Conservation (phyloP, 2,113 vertebrate species). For the Petromus typicus region DNA sequence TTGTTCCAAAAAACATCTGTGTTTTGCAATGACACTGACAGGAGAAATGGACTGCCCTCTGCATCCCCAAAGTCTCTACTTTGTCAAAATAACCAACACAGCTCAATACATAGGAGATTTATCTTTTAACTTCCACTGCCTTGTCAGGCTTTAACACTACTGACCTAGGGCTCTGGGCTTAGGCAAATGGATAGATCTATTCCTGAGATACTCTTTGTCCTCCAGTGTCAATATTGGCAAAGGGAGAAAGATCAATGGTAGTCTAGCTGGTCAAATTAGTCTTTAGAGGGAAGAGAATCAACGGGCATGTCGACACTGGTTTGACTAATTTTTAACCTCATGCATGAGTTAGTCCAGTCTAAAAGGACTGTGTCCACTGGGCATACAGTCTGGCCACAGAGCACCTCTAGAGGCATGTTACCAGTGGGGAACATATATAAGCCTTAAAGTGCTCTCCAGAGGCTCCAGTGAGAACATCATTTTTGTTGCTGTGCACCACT, state of each 20-base stretch:
- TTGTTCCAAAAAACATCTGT: constrained; percentile 60
- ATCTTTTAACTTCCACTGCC: constrained; percentile 62
- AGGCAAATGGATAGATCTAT: constrained; percentile 43
- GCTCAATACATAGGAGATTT: background rate
- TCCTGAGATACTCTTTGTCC: constrained; percentile 40
- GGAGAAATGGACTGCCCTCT: constrained; percentile 52
- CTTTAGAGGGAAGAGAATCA: constrained; percentile 59
- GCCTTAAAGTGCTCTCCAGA: background rate
- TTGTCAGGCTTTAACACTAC: constrained; percentile 27
- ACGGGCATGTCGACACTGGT: background rate
- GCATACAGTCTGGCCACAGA: background rate
- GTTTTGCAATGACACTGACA: constrained; percentile 49
- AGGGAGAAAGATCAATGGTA: constrained; percentile 16
- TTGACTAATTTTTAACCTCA: constrained; percentile 57
- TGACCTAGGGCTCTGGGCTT: constrained; percentile 25
- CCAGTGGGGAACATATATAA: background rate
- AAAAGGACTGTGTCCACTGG: background rate
- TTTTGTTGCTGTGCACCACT: accelerated
- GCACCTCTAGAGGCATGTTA: background rate
- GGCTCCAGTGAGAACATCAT: background rate
- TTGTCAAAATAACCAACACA: constrained; percentile 67
- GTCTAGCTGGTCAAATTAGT: constrained; percentile 36
- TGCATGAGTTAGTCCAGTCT: background rate
- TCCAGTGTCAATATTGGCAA: constrained; percentile 69
- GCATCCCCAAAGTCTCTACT: background rate